phyloP scores from a whole-genome alignment of 2,113 vertebrate species.

The Xiphias gladius region DNA sequence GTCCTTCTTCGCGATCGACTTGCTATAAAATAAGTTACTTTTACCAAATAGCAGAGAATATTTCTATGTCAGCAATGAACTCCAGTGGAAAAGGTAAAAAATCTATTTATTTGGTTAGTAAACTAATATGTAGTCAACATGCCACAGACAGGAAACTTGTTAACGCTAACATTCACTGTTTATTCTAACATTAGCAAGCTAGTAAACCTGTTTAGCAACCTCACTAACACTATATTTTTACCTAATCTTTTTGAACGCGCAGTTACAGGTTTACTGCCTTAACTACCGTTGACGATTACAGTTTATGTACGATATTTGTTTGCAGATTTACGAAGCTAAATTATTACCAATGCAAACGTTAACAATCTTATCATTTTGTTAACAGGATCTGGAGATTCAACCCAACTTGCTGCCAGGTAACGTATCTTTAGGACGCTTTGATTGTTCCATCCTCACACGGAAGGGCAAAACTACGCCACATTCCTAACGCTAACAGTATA shows the following conservation, averaged over 20 bases:
- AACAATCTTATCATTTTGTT: conserved; percentile 23
- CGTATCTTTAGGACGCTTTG: not conserved
- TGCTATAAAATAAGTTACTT: conserved; percentile 10
- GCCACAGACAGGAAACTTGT: too few relatives aligned
- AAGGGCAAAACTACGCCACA: not conserved
- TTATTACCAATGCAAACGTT: not conserved
- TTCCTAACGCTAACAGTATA: not conserved
- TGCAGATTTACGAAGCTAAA: not conserved
- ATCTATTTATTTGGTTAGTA: not conserved
- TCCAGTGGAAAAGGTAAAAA: conserved; percentile 64
- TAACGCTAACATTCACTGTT: not conserved
- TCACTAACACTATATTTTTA: not conserved
- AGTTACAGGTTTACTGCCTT: not conserved
- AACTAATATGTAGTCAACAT: not conserved
- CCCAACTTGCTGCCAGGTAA: conserved; percentile 68
- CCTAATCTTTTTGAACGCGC: not conserved
- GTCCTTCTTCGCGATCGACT: too few relatives aligned
- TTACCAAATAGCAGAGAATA: not conserved
- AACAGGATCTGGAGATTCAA: conserved; percentile 66
- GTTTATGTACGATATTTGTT: not conserved
- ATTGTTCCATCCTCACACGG: not conserved
- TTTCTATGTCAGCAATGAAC: conserved; percentile 52
- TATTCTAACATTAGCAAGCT: not conserved
- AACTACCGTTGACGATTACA: not conserved
- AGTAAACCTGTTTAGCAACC: not conserved